A percentile compares a stretch with the other conserved stretches of the same genome.
phyloP scores from a whole-genome alignment of 2,113 vertebrate genomes.

The Chelonoidis abingdonii region DNA sequence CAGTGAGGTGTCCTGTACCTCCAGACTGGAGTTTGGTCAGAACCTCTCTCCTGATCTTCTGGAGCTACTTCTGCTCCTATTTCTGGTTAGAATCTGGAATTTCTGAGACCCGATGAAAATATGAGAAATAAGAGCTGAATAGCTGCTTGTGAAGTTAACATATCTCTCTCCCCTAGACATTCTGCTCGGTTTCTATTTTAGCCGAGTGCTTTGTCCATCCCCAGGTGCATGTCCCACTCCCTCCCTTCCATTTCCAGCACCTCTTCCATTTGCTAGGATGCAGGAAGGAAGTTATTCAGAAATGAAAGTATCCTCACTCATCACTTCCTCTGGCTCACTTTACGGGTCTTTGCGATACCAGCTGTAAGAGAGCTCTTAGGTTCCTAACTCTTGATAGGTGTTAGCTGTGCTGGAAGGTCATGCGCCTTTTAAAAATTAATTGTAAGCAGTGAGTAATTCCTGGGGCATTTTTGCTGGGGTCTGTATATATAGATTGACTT shows the following conservation, averaged over 20 bases:
- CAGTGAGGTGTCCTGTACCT: background rate
- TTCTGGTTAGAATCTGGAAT: background rate
- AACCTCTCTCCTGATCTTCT: background rate
- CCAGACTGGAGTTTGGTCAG: background rate
- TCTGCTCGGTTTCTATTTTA: background rate
- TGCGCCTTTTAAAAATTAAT: background rate
- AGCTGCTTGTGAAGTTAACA: background rate
- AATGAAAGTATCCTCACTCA: background rate
- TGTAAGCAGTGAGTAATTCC: background rate
- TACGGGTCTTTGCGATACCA: background rate
- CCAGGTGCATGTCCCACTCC: too few species aligned
- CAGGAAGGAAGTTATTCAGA: background rate
- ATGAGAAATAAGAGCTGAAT: background rate
- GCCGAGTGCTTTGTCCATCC: background rate
- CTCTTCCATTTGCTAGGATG: background rate
- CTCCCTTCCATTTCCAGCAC: background rate
- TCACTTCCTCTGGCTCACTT: background rate
- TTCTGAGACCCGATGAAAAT: background rate
- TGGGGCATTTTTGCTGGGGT: background rate
- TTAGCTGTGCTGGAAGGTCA: background rate
- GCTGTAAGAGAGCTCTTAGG: background rate
- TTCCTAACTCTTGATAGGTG: background rate
- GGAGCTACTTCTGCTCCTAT: background rate
- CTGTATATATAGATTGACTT: constrained; percentile 17
- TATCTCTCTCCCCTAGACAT: background rate